Evolutionary conservation across 1,140 invertebrate species (phyloP).

Genomic region (Tetramorium parvispinum): DNA sequence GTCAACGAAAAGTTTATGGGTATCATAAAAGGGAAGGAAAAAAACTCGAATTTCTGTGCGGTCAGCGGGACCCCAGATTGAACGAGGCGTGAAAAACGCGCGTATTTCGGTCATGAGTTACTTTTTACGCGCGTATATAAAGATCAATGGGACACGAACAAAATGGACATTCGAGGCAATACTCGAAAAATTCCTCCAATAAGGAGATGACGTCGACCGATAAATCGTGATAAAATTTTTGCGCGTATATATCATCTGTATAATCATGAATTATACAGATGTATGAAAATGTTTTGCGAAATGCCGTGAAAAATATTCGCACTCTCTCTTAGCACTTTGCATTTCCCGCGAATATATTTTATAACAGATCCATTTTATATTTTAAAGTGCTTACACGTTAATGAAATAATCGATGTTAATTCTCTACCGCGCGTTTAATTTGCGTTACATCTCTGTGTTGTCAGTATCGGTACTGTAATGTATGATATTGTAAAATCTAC

Average conservation of each 20-base stretch:
- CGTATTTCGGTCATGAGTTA: constrained; percentile 17
- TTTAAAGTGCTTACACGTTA: background rate
- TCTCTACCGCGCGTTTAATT: background rate
- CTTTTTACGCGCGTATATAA: constrained; percentile 20
- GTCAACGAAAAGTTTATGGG: constrained; percentile 44
- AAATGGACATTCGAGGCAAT: constrained; percentile 7
- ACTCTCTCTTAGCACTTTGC: background rate
- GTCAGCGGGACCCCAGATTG: constrained; percentile 47
- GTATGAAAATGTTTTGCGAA: background rate
- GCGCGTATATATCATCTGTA: background rate
- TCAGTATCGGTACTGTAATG: background rate
- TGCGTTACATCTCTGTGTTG: background rate
- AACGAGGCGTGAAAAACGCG: constrained; percentile 58
- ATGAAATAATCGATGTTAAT: constrained; percentile 13
- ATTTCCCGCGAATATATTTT: constrained; percentile 8
- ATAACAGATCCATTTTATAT: background rate
- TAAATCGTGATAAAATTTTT: constrained; percentile 13
- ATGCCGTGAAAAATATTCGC: background rate
- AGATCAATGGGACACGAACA: constrained; percentile 31
- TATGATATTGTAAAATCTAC: constrained; percentile 24
- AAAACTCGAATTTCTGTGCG: constrained; percentile 51
- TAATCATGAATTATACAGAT: background rate
- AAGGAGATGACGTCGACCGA: background rate
- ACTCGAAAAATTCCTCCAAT: background rate
- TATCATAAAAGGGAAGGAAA: constrained; percentile 47